These are phyloP conservation scores for Petrophora chlorosata DNA, from an alignment of 2,888 invertebrate genomes.

Conservation along the genomic window DNA sequence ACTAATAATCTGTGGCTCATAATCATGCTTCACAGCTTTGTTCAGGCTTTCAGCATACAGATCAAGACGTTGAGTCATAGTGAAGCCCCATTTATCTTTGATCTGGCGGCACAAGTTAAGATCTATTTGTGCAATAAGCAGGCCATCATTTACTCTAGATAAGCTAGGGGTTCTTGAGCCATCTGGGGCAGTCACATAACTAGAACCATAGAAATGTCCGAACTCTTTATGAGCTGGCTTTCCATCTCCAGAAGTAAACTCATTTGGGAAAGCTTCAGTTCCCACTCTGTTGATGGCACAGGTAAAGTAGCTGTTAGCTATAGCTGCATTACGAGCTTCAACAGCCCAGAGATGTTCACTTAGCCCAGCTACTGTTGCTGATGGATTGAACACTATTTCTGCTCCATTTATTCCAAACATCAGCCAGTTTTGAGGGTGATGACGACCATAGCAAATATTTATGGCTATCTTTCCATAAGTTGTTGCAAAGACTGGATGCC, in stretches of 20 bases:
- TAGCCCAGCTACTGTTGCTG: constrained; percentile 92
- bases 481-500: constrained; percentile 97
- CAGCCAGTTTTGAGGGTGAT: constrained; percentile 99
- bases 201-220: constrained; percentile 98
- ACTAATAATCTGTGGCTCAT: constrained; percentile 58
- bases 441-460: constrained; percentile 99
- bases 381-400: constrained; percentile 99
- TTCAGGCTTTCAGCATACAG: constrained; percentile 92
- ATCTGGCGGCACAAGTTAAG: constrained; percentile 97
- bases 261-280: constrained; percentile 90
- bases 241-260: constrained; percentile 84
- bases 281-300: constrained; percentile 98
- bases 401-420: constrained; percentile 99
- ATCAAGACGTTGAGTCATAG: constrained; percentile 97
- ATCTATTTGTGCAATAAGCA: constrained; percentile 95
- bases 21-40: constrained; percentile 61
- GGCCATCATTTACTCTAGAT: constrained; percentile 91
- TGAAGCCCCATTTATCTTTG: constrained; percentile 97
- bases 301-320: constrained; percentile 97
- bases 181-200: constrained; percentile 97
- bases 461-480: constrained; percentile 95
- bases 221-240: constrained; percentile 93
- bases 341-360: constrained; percentile 98
- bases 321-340: constrained; percentile 98
- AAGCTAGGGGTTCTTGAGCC: constrained; percentile 95